Percentiles rank a stretch among this genome's conserved stretches.
Evolutionary conservation across 2,113 vertebrate species (phyloP).

Genomic region (Calidris pygmaea): DNA sequence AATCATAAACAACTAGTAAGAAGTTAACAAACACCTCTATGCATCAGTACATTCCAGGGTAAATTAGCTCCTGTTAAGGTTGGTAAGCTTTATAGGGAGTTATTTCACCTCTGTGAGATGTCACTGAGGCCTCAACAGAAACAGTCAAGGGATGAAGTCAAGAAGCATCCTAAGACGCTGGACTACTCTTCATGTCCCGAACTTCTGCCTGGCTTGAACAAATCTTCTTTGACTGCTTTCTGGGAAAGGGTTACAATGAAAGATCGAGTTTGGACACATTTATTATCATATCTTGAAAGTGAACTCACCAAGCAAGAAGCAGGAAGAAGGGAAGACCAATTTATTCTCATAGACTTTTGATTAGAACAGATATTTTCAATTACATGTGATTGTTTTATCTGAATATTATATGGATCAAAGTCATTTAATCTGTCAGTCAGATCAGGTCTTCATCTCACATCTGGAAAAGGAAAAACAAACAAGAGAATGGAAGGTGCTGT

Average conservation of each 20-base stretch:
- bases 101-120: background rate
- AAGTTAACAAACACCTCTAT: background rate
- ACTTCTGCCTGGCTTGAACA: background rate
- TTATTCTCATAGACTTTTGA: slow-evolving; percentile 20
- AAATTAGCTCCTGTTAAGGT: background rate
- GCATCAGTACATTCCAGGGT: background rate
- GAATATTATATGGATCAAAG: slow-evolving; percentile 39
- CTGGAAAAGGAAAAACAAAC: slow-evolving; percentile 46
- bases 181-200: background rate
- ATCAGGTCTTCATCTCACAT: slow-evolving; percentile 33
- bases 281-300: slow-evolving; percentile 30
- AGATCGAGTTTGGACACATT: background rate
- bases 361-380: slow-evolving; percentile 55
- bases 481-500: slow-evolving; percentile 31
- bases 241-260: background rate
- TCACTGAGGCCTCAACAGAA: background rate
- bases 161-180: background rate
- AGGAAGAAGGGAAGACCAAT: slow-evolving; percentile 19
- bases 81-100: background rate
- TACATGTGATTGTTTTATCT: slow-evolving; percentile 28
- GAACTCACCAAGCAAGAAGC: slow-evolving; percentile 20
- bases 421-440: slow-evolving; percentile 23
- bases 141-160: background rate
- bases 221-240: background rate
- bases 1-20: background rate